Evolutionary conservation across 2,113 vertebrate species (phyloP), one percentile per base, ranked within the genome.

Genomic region (Oncorhynchus mykiss): DNA sequence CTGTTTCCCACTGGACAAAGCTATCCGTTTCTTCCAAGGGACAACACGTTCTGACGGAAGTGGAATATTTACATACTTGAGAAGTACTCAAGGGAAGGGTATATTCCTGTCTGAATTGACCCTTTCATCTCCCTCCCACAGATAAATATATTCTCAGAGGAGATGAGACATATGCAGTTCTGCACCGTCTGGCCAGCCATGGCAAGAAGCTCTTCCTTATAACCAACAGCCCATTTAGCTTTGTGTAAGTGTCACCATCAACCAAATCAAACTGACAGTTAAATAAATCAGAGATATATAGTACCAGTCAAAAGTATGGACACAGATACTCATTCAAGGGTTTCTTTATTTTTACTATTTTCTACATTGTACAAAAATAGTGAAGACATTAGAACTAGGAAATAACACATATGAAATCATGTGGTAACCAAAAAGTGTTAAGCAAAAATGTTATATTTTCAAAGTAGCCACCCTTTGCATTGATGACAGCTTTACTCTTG

Each of bases 121-220:
- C 29, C 67, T 68, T 18, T 67, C 14, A n/a, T 59, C 14, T 39
- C 4, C 20, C 0, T 14, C 45, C 74, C n/a, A 25, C 39, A 96
- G 95, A 94, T 82, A 93, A 95, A 80, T 95, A 92, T 65, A 95
- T 96, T 29, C 86, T 93, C 25, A 84, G 92, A 71, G 94, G 94
- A 67, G 93, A 95, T 0, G 94, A 95, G 82, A 96, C 95, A 0
- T 91, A 94, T 0, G 94, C 94, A 2, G 94, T 96, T 22, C 83
- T 96, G 69, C 92, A 95, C n/a, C 91, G 82, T 29, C 59, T 96
- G 72, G 94, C 87, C 79, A 91, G 77, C 59, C 75, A 87, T 0
- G 93, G 93, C 66, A 95, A 95, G 82, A 96, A 95, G 65, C 93
- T 96, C 7, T 96, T 96, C 79, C 95, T 96, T 78, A 96, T 96